Base-by-base conservation (phyloP, 2,113 vertebrate genomes). In the Excalfactoria chinensis region DNA sequence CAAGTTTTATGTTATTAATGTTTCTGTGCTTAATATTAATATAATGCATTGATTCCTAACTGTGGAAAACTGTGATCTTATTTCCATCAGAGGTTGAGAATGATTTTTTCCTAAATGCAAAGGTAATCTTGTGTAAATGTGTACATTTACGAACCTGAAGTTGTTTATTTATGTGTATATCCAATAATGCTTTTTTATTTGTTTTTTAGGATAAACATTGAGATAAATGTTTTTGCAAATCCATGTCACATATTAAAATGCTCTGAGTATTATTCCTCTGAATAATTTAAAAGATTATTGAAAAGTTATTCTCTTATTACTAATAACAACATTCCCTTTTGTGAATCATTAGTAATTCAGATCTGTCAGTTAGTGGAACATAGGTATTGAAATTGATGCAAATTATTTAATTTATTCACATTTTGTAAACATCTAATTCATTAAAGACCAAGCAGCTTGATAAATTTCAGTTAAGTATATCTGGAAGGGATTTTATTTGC, bases 341-440 rank as follows among this genome's bases (percentile, higher is more conserved):
- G 49, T 80, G 59, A 82, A 55, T 72, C 44, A 91, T 95, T 91
- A 93, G 69, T 93, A 92, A 93, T 95, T 93, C 75, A 80, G 59
- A 94, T 88, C 35, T 80, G 77, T 53, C 67, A 82, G 35, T 81
- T 78, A 68, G 40, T 72, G 37, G 35, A 86, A 88, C 18, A 71
- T 14, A 84, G 76, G 55, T 59, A 82, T 82, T 94, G 67, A 90
- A 94, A 95, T 89, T 59, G 70, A 93, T 92, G 86, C 49, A 95
- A 95, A 95, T 96, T 76, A 82, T 92, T 92, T 96, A 86, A 95
- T 96, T 93, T 94, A 93, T 95, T 93, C 84, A 69, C 44, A 28
- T 8, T 86, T 88, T 69, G 72, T 90, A 94, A 96, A 78, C 46
- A 89, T 76, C 41, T 78, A 70, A 86, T 88, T 90, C 34, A 82